A percentile compares a stretch with the other conserved stretches of the same genome.
These are phyloP conservation scores for Bembecia ichneumoniformis DNA, from an alignment of 2,888 invertebrate genomes.

Conservation along the genomic window DNA sequence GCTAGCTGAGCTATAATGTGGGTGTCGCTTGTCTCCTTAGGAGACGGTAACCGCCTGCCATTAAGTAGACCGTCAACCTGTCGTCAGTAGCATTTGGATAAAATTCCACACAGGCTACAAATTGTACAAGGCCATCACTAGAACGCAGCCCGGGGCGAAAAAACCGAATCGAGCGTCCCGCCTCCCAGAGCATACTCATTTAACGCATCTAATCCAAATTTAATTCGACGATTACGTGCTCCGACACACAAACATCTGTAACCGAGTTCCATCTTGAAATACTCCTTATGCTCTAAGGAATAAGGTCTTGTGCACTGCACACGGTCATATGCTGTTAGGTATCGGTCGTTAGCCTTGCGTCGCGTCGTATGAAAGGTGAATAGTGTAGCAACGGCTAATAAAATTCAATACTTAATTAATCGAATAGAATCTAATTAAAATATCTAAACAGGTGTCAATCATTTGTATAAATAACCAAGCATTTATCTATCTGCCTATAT, in stretches of 20 bases:
- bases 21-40: too few species aligned
- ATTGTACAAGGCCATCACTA: constrained; percentile 9
- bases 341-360: constrained; percentile 21
- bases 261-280: too few species aligned
- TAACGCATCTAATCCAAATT: constrained; percentile 40
- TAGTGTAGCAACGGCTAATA: neutral
- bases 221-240: constrained; percentile 30
- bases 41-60: too few species aligned
- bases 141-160: constrained; percentile 9
- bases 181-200: constrained; percentile 36
- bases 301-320: neutral
- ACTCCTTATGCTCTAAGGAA: too few species aligned
- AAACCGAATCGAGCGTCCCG: constrained; percentile 15
- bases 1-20: too few species aligned
- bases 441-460: neutral
- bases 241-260: neutral
- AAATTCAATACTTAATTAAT: too few species aligned
- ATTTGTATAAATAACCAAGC: neutral
- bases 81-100: too few species aligned
- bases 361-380: neutral
- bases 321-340: constrained; percentile 4
- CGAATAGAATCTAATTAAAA: too few species aligned
- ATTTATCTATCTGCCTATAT: too few species aligned
- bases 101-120: too few species aligned
- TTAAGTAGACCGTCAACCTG: too few species aligned